Conservation (phyloP, 1,140 invertebrate species). For the Homarus americanus region DNA sequence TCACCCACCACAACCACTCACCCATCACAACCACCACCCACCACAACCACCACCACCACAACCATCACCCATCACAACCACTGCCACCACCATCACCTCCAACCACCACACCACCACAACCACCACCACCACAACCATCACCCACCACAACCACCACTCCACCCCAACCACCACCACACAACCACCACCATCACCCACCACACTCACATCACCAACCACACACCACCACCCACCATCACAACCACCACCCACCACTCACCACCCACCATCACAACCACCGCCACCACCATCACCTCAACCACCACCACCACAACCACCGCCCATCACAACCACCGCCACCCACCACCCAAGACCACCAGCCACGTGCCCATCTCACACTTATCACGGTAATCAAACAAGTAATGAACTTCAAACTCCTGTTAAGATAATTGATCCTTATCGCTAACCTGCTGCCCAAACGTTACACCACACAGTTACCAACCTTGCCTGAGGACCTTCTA, state of each 20-base stretch:
- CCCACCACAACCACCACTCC: background rate
- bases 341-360: background rate
- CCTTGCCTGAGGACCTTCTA: background rate
- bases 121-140: background rate
- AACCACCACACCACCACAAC: no score
- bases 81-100: background rate
- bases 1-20: background rate
- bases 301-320: background rate
- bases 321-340: background rate
- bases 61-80: no score
- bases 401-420: conserved; percentile 45
- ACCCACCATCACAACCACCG: background rate
- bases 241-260: background rate
- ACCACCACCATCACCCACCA: background rate
- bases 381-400: conserved; percentile 25
- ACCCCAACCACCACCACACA: background rate
- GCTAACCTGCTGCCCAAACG: background rate
- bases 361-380: background rate
- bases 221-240: background rate
- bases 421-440: conserved; percentile 37
- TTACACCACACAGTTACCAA: background rate
- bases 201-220: background rate
- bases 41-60: no score
- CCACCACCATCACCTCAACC: background rate
- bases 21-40: no score